Base-by-base conservation (phyloP, 1,140 invertebrate species). In the Drosophila miranda region DNA sequence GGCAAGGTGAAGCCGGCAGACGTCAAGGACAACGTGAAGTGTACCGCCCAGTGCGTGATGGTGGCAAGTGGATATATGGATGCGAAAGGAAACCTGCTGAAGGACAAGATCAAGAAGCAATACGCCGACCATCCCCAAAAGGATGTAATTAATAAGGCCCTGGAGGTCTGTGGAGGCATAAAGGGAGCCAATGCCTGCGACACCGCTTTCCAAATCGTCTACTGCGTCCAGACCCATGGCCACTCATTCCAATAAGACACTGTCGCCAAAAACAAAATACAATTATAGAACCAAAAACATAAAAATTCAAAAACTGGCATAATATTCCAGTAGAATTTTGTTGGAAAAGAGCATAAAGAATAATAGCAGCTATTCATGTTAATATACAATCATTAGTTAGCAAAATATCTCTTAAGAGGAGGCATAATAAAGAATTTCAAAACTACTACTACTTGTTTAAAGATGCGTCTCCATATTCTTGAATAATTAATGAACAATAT, bases 171-270 rank as follows among this genome's bases (percentile, higher is more conserved):
- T 55, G 59, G 63, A 41, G 30, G 21, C 8, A 7, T 61, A 8
- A 55, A 48, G 23, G 84, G 84, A 2, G 61, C 49, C 14, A 81
- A 84, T 57, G 63, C 80, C 14, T 89, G 84, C n/a, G 84, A 89
- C 14, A 75, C 67, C 3, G 84, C 84, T 11, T 75, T 72, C 45
- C 41, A 78, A n/a, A 70, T 81, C 2, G 38, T 72, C 26, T 1
- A 0, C 7, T 89, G 84, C 42, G 38, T 86, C 13, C 30, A 71
- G 23, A 16, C 49, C 6, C 42, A 21, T 8, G 5, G 34, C 7
- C 6, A 4, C 13, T 11, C 11, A 54, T 6, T 28, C 8, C 19
- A 30, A 41, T n/a, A 45, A 13, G 30, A 34, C 9, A 11, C 2
- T 0, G 3, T 16, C 4, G 26, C 11, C n/a, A 2, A 3, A 50